Conservation (phyloP, 2,888 invertebrate species). For the Caenorhabditis sp. region DNA sequence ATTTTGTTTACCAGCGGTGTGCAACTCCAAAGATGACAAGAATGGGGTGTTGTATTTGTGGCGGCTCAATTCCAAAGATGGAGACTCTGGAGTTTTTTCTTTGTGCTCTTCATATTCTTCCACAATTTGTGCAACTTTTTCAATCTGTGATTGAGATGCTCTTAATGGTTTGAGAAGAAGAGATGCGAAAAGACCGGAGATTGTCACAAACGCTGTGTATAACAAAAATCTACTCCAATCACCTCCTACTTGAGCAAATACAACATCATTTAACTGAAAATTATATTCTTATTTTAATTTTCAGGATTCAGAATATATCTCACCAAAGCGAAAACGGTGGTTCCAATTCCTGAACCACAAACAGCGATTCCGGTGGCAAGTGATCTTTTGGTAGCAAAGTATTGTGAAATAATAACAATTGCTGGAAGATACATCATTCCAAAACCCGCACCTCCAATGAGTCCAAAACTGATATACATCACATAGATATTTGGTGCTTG, state of each 20-base stretch:
- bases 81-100: constrained; percentile 32
- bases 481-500: constrained; percentile 77
- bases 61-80: constrained; percentile 17
- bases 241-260: constrained; percentile 49
- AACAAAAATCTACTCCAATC: constrained; percentile 89
- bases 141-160: constrained; percentile 60
- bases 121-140: constrained; percentile 62
- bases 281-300: not conserved
- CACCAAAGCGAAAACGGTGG: constrained; percentile 83
- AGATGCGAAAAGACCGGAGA: constrained; percentile 88
- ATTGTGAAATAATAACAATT: constrained; percentile 94
- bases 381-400: constrained; percentile 91
- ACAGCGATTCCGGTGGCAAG: constrained; percentile 92
- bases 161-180: constrained; percentile 79
- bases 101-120: constrained; percentile 50
- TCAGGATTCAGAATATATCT: not conserved
- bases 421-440: constrained; percentile 96
- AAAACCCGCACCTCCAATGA: constrained; percentile 91
- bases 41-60: constrained; percentile 53
- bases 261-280: constrained; percentile 62
- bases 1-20: constrained; percentile 42
- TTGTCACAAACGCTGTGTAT: constrained; percentile 83
- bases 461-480: constrained; percentile 88
- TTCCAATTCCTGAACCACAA: constrained; percentile 94
- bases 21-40: constrained; percentile 64